Conservation (phyloP, 2,113 vertebrate genomes). For the Paraplagusia blochii region DNA sequence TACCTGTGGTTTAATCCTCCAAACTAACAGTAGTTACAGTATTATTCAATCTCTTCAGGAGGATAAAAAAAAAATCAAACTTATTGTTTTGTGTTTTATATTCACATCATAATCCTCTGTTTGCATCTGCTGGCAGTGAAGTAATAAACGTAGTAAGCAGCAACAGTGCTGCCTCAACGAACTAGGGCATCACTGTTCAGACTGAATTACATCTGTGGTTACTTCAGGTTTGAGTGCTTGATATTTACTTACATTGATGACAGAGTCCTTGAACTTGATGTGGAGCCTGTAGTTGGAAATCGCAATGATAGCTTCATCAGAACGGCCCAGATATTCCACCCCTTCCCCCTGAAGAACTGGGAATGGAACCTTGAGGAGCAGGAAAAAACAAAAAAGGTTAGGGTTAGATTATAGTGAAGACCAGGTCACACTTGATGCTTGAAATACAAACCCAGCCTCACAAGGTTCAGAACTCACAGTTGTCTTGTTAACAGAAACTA, state of each 20-base stretch:
- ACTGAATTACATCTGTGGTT: constrained; percentile 1
- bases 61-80: neutral
- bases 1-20: constrained; percentile 5
- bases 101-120: too few species aligned
- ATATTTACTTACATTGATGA: constrained; percentile 88
- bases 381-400: constrained; percentile 22
- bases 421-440: neutral
- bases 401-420: too few species aligned
- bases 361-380: constrained; percentile 87
- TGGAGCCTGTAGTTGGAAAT: constrained; percentile 98
- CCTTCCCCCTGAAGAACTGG: constrained; percentile 95
- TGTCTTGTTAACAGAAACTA: neutral
- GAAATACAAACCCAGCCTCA: neutral
- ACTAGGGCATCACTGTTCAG: constrained; percentile 10
- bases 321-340: constrained; percentile 93
- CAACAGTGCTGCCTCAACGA: neutral
- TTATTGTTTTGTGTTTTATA: too few species aligned
- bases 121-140: constrained; percentile 15
- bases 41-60: constrained; percentile 5
- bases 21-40: constrained; percentile 12
- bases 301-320: constrained; percentile 92
- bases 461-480: neutral
- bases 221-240: neutral
- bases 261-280: constrained; percentile 97
- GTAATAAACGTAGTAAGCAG: constrained; percentile 4